Percentiles rank a stretch among this genome's conserved stretches.
These are phyloP conservation scores for Papilio machaon DNA, from an alignment of 1,140 invertebrate genomes.

Conservation along the genomic window DNA sequence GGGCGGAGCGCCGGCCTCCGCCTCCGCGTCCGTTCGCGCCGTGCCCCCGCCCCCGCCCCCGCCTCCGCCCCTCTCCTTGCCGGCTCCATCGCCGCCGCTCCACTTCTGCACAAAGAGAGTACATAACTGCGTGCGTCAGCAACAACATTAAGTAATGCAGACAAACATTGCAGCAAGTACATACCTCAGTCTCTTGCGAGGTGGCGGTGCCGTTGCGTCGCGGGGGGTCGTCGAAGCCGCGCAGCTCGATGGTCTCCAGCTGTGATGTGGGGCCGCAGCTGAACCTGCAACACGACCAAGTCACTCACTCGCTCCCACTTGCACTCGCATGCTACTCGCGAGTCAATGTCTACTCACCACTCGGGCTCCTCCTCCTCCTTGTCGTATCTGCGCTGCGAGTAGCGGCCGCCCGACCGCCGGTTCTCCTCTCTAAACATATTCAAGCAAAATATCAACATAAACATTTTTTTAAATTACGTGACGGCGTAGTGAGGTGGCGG, in stretches of 20 bases:
- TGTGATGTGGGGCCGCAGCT: slow-evolving; percentile 94
- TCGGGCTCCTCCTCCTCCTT: slow-evolving; percentile 81
- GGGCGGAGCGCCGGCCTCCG: slow-evolving; percentile 50
- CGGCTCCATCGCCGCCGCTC: slow-evolving; percentile 42
- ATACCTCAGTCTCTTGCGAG: slow-evolving; percentile 60
- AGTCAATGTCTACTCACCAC: slow-evolving; percentile 57
- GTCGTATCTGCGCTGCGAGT: slow-evolving; percentile 76
- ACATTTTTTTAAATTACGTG: too few species aligned
- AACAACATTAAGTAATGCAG: not conserved
- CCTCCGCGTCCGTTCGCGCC: slow-evolving; percentile 50
- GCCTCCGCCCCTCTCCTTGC: slow-evolving; percentile 28
- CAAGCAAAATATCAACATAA: too few species aligned
- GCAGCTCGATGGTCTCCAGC: slow-evolving; percentile 95
- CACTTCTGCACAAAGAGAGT: slow-evolving; percentile 56
- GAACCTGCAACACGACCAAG: slow-evolving; percentile 81
- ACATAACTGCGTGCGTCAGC: too few species aligned
- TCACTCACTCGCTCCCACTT: too few species aligned
- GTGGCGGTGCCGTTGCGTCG: slow-evolving; percentile 72
- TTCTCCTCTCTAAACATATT: slow-evolving; percentile 68
- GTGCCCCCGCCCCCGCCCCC: slow-evolving; percentile 45
- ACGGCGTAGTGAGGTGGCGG: slow-evolving; percentile 1
- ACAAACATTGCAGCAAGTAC: not conserved
- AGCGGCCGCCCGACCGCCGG: slow-evolving; percentile 75
- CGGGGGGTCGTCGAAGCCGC: slow-evolving; percentile 92
- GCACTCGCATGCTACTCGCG: too few species aligned